A percentile compares a stretch with the other conserved stretches of the same genome.
Evolutionary conservation across 2,113 vertebrate genomes (phyloP).

Genomic region (Nansenia antarctica): DNA sequence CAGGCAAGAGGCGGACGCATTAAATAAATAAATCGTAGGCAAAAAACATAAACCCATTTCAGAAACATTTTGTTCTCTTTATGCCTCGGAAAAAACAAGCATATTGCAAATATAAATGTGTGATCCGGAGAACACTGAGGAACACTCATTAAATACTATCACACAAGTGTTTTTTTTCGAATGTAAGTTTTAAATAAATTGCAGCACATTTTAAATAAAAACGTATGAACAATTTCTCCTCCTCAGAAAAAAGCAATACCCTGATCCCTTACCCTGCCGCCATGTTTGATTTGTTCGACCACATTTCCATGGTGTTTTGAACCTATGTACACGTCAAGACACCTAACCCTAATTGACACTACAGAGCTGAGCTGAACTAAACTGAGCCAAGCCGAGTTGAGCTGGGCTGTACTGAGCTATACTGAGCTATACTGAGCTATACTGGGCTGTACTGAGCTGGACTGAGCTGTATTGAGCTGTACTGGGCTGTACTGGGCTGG

Average conservation of each 20-base stretch:
- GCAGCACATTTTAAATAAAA: not conserved
- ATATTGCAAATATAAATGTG: not conserved
- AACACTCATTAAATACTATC: not conserved
- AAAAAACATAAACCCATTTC: not conserved
- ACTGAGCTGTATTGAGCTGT: too few species aligned
- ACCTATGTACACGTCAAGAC: too few species aligned
- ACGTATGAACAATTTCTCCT: not conserved
- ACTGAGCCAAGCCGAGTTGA: too few species aligned
- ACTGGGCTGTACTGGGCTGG: too few species aligned
- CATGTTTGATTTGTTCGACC: not conserved
- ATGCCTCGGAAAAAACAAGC: not conserved
- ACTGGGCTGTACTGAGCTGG: too few species aligned
- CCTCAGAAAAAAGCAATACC: not conserved
- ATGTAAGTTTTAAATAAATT: not conserved
- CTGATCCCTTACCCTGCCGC: too few species aligned
- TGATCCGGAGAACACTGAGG: not conserved
- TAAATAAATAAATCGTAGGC: slow-evolving; percentile 38
- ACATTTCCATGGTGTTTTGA: too few species aligned
- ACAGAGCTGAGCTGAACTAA: too few species aligned
- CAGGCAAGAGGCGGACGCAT: slow-evolving; percentile 6
- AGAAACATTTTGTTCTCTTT: not conserved
- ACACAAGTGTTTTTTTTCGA: not conserved
- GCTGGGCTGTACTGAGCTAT: too few species aligned
- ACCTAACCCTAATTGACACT: too few species aligned
- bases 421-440: too few species aligned